Conservation (phyloP, 2,797 vertebrate species). For the Pangasius sanitwongsei region DNA sequence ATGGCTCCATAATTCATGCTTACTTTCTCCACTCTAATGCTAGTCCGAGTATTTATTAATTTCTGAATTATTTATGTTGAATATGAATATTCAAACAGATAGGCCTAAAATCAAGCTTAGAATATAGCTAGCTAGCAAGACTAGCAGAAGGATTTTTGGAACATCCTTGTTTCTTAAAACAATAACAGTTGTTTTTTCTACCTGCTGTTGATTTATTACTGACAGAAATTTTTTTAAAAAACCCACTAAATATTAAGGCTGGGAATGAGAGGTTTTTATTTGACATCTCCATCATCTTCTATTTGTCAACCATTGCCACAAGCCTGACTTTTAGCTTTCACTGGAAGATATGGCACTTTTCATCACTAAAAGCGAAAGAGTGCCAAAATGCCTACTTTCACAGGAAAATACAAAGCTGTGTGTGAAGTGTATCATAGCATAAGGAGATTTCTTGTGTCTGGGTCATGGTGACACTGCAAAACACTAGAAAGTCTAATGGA, state of each 20-base stretch:
- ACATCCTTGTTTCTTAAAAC: not conserved
- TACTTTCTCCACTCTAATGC: not conserved
- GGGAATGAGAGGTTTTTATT: conserved; percentile 5
- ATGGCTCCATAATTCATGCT: not conserved
- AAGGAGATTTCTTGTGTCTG: not conserved
- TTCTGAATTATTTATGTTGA: not conserved
- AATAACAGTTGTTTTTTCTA: not conserved
- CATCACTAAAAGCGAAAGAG: not conserved
- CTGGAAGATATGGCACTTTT: not conserved
- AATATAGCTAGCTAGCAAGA: not conserved
- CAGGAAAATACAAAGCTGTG: not conserved
- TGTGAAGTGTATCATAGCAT: not conserved
- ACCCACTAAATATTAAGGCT: not conserved
- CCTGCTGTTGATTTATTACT: not conserved
- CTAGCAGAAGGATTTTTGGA: not conserved
- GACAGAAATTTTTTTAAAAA: not conserved
- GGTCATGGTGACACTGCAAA: not conserved
- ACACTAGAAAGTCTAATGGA: not conserved
- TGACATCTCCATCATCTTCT: not conserved
- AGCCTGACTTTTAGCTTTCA: not conserved
- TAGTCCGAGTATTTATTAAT: not conserved
- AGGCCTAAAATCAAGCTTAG: not conserved
- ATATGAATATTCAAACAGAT: not conserved
- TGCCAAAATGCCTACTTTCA: not conserved
- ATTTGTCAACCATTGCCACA: not conserved